Percentiles rank a stretch among this genome's conserved stretches.
Evolutionary conservation across 2,113 vertebrate genomes (phyloP).

Genomic region (Ptilorrhoa leucosticta): DNA sequence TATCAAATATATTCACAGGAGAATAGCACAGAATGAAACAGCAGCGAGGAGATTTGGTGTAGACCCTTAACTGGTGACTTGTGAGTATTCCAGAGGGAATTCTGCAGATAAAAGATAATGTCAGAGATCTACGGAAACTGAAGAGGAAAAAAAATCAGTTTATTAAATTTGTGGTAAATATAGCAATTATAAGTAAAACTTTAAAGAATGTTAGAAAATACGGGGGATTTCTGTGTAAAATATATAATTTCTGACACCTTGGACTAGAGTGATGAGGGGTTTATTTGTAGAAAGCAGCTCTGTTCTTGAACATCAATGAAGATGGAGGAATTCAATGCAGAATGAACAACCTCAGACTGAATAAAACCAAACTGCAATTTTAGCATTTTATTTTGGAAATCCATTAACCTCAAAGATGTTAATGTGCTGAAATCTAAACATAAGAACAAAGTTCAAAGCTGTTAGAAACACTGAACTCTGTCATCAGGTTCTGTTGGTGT

Average conservation of each 20-base stretch:
- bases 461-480: not conserved
- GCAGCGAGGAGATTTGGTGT: not conserved
- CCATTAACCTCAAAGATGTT: not conserved
- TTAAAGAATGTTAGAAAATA: not conserved
- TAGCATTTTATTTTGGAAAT: conserved; percentile 5
- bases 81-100: not conserved
- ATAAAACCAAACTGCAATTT: not conserved
- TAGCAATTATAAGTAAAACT: not conserved
- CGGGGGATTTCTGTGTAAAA: not conserved
- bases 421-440: not conserved
- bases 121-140: not conserved
- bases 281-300: not conserved
- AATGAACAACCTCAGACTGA: not conserved
- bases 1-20: not conserved
- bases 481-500: not conserved
- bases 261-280: no score
- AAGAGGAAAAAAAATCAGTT: not conserved
- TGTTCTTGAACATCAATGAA: not conserved
- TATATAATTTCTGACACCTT: not conserved
- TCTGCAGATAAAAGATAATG: not conserved
- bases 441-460: not conserved
- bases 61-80: not conserved
- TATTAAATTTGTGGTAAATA: not conserved
- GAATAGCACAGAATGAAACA: not conserved
- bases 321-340: not conserved